phyloP scores from a whole-genome alignment of 1,140 invertebrate genomes.

The Leptopilina boulardi region DNA sequence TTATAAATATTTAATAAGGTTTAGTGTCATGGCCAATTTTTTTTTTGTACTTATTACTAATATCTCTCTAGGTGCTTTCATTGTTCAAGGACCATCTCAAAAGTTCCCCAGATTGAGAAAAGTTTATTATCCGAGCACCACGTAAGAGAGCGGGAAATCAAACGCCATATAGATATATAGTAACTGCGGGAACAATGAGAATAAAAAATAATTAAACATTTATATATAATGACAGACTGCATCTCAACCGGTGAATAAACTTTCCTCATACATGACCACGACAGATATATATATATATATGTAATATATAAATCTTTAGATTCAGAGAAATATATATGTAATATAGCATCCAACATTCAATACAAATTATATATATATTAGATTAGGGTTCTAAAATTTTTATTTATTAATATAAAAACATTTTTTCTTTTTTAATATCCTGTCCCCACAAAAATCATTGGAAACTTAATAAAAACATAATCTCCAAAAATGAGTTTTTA shows the following conservation, averaged over 20 bases:
- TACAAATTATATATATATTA: conserved; percentile 48
- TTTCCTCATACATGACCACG: conserved; percentile 67
- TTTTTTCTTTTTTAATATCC: too few species aligned
- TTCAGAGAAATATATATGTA: conserved; percentile 14
- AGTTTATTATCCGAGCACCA: conserved; percentile 58
- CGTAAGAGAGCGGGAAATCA: conserved; percentile 19
- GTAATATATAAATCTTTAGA: conserved; percentile 15
- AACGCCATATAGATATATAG: too few species aligned
- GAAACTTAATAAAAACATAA: too few species aligned
- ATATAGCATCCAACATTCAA: conserved; percentile 69
- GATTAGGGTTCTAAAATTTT: conserved; percentile 16
- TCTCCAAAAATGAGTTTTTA: too few species aligned
- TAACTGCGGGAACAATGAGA: neutral
- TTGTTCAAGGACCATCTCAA: conserved; percentile 96
- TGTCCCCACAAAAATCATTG: too few species aligned
- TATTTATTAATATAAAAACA: too few species aligned
- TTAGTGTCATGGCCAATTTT: conserved; percentile 34
- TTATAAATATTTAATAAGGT: neutral
- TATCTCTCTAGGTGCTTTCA: conserved; percentile 55
- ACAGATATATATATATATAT: conserved; percentile 60
- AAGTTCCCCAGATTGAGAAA: conserved; percentile 88
- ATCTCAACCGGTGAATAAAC: conserved; percentile 59
- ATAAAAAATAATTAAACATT: conserved; percentile 23
- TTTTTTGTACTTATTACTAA: neutral
- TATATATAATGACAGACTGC: conserved; percentile 20